These are phyloP conservation scores for Meiosimyza decipiens DNA, from an alignment of 2,888 invertebrate genomes.

Conservation along the genomic window DNA sequence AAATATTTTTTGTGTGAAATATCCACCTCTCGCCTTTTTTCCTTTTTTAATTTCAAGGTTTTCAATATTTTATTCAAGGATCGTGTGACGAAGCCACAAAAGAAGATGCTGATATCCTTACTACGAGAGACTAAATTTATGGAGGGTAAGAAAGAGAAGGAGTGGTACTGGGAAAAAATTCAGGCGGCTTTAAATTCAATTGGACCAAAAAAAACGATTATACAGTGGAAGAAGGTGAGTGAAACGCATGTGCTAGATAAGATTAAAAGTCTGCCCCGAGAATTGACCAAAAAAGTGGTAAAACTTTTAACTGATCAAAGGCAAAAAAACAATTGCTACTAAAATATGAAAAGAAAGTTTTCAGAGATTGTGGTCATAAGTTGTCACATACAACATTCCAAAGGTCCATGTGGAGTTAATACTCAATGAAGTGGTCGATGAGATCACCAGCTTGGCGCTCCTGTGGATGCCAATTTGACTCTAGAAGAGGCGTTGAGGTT, in stretches of 20 bases:
- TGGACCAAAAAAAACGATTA: conserved; percentile 64
- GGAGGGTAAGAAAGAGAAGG: conserved; percentile 65
- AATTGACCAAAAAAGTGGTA: too few species aligned
- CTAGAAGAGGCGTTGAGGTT: too few species aligned
- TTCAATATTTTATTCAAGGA: conserved; percentile 61
- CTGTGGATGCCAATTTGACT: too few species aligned
- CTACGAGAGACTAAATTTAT: conserved; percentile 65
- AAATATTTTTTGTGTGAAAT: conserved; percentile 51
- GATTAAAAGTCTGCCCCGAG: too few species aligned
- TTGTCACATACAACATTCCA: too few species aligned
- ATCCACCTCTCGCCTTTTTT: conserved; percentile 50
- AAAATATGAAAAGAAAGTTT: too few species aligned
- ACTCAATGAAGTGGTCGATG: too few species aligned
- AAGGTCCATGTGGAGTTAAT: too few species aligned
- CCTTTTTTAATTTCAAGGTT: conserved; percentile 53
- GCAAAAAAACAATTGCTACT: too few species aligned
- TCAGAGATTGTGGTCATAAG: too few species aligned
- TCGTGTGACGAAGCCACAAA: conserved; percentile 65
- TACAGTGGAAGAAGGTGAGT: conserved; percentile 64
- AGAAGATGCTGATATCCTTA: conserved; percentile 64
- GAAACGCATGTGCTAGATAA: neutral
- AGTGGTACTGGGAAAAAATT: conserved; percentile 66
- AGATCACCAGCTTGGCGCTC: too few species aligned
- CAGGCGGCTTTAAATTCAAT: conserved; percentile 64
- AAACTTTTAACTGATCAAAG: too few species aligned